Evolutionary conservation across 1,140 invertebrate species (phyloP), one percentile per base, ranked within the genome.

Genomic region (Orchestia grillus): DNA sequence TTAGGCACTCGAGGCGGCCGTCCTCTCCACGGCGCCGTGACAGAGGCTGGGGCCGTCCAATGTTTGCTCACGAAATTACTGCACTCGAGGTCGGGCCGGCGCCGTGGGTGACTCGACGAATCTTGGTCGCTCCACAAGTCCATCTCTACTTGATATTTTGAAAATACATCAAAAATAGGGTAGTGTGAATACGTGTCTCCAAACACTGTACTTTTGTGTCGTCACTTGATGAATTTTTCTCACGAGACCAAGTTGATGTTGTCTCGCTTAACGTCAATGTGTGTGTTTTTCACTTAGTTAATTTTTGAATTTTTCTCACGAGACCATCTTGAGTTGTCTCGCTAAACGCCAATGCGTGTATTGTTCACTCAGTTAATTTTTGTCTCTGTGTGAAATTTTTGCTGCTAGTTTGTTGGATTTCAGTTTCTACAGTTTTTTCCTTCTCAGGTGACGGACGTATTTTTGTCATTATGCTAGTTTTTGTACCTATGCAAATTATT

Each of bases 31-130:
- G 36, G 8, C 36, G 41, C n/a, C n/a, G 40, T 0, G 88, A 42
- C 88, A 41, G 23, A n/a, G 6, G 88, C 88, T 90, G n/a, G 88
- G 42, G 36, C 42, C 88, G 42, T 90, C n/a, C 11, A 36, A 8
- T 90, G 88, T 90, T 90, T 90, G 43, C 88, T 90, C 43, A 90
- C 15, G 0, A 90, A 90, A 90, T 90, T 90, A 41, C 43, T 90
- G 36, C 88, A 42, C 88, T 90, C 43, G 88, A 90, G 11, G 28
- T 4, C 88, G 3, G 88, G 36, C 15, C 88, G 41, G 4, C 41
- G 4, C 8, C 41, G 41, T 90, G 28, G 6, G 62, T 77, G 62
- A 77, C 62, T 77, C 3, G 62, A 77, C 62, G 28, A 77, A 77
- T 77, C 28, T 77, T 77, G 11, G 47, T 53, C 47, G 19, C 19